Evolutionary conservation across 2,113 vertebrate genomes (phyloP).

Genomic region (Istiophorus platypterus): DNA sequence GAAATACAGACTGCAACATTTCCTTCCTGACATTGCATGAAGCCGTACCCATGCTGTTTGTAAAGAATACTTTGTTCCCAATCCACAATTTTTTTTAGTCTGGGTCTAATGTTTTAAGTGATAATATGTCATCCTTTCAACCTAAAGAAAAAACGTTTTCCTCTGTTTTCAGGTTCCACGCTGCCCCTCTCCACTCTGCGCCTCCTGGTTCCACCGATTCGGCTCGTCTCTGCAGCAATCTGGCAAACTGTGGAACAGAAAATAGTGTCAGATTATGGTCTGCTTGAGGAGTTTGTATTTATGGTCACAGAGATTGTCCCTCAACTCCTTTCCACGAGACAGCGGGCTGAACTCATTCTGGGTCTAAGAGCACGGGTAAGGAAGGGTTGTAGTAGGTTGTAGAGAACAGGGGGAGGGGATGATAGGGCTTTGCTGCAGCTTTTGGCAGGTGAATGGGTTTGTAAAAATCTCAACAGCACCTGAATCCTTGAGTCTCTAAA

Average conservation of each 20-base stretch:
- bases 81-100: background rate
- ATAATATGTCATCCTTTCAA: background rate
- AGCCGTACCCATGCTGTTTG: too few relatives aligned
- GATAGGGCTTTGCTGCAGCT: too few relatives aligned
- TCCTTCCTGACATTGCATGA: background rate
- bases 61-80: too few relatives aligned
- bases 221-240: conserved; percentile 82
- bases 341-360: conserved; percentile 85
- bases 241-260: conserved; percentile 83
- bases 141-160: background rate
- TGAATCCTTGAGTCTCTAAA: too few relatives aligned
- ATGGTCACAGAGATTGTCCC: conserved; percentile 82
- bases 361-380: conserved; percentile 86
- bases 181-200: conserved; percentile 66
- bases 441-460: too few relatives aligned
- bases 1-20: background rate
- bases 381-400: too few relatives aligned
- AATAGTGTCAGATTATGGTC: conserved; percentile 81
- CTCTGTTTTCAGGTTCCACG: conserved; percentile 46
- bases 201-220: conserved; percentile 76
- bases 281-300: conserved; percentile 84
- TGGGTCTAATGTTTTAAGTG: background rate
- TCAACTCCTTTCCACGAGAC: conserved; percentile 83
- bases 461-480: too few relatives aligned
- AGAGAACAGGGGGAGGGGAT: too few relatives aligned